These are phyloP conservation scores for Palaemon carinicauda DNA, from an alignment of 1,140 invertebrate species.

Conservation along the genomic window DNA sequence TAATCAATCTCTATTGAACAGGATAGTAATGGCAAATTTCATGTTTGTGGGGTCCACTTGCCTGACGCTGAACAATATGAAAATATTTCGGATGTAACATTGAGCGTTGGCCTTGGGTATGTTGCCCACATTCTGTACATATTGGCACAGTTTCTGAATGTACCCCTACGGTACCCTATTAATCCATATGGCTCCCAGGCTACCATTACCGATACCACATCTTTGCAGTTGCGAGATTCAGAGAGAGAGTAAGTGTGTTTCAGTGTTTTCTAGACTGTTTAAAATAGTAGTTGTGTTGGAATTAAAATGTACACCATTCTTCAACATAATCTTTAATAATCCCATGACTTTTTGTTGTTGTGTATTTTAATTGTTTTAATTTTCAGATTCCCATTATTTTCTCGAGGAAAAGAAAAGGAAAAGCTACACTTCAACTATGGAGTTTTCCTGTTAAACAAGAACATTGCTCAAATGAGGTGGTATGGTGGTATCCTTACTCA, in stretches of 20 bases:
- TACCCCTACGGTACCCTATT: slow-evolving; percentile 82
- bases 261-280: too few species aligned
- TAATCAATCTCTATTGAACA: not conserved
- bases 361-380: not conserved
- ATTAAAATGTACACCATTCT: not conserved
- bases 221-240: slow-evolving; percentile 74
- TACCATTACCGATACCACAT: slow-evolving; percentile 80
- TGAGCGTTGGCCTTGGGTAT: slow-evolving; percentile 72
- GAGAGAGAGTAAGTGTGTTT: slow-evolving; percentile 75
- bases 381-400: slow-evolving; percentile 79
- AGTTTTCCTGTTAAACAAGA: slow-evolving; percentile 87
- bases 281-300: not conserved
- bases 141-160: slow-evolving; percentile 80
- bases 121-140: slow-evolving; percentile 81
- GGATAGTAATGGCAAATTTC: slow-evolving; percentile 24
- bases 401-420: slow-evolving; percentile 73
- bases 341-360: too few species aligned
- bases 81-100: not conserved
- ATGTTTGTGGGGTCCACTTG: slow-evolving; percentile 36
- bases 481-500: slow-evolving; percentile 75
- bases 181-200: slow-evolving; percentile 79
- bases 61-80: slow-evolving; percentile 43
- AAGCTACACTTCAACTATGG: slow-evolving; percentile 81
- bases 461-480: slow-evolving; percentile 83
- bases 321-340: not conserved